phyloP scores from a whole-genome alignment of 2,888 invertebrate genomes.

The Gryllus longicercus region DNA sequence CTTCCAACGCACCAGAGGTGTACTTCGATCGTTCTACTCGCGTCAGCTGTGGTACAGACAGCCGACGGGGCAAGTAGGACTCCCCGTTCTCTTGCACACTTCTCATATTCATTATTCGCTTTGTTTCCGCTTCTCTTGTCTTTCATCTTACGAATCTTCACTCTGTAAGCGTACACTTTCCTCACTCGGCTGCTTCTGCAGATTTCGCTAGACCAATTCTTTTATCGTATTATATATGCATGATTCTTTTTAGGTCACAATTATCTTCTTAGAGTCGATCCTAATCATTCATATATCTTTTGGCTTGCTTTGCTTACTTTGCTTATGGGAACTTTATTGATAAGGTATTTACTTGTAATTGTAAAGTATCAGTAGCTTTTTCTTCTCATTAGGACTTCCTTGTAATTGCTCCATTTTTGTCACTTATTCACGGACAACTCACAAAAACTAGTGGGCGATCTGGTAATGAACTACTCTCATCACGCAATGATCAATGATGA shows the following conservation, averaged over 20 bases:
- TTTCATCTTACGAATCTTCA: neutral
- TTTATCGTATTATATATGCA: neutral
- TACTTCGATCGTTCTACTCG: neutral
- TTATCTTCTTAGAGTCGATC: neutral
- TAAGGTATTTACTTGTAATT: neutral
- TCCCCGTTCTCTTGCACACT: neutral
- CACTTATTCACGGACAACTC: too few species aligned
- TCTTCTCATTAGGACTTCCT: neutral
- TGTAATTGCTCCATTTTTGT: too few species aligned
- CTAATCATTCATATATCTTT: neutral
- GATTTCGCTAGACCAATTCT: neutral
- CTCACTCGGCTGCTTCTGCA: constrained; percentile 11
- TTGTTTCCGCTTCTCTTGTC: neutral
- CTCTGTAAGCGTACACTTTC: constrained; percentile 1
- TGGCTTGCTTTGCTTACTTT: constrained; percentile 2
- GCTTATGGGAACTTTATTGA: neutral
- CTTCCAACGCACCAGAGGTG: neutral
- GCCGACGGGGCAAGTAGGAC: constrained; percentile 17
- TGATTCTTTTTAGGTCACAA: constrained; percentile 1
- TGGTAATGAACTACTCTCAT: too few species aligned
- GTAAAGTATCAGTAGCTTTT: neutral
- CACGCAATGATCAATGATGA: too few species aligned
- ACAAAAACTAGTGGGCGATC: too few species aligned
- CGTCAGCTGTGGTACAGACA: constrained; percentile 1
- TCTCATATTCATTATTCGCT: constrained; percentile 4